Conservation (phyloP, 2,797 vertebrate genomes). For the Karalla daura region DNA sequence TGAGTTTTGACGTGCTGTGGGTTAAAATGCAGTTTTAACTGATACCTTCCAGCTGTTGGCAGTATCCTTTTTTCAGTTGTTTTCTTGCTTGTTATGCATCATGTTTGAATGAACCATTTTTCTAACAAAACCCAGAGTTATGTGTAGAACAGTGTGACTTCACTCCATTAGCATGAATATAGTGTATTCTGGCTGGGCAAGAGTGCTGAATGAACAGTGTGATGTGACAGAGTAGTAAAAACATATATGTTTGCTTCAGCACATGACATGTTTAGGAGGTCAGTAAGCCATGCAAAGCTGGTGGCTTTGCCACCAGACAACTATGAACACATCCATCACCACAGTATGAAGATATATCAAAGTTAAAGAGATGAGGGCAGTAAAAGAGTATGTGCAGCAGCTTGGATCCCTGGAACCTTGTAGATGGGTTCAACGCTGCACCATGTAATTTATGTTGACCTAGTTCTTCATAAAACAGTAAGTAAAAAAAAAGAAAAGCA, state of each 20-base stretch:
- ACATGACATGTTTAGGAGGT: neutral
- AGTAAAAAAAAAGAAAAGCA: neutral
- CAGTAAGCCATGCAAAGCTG: neutral
- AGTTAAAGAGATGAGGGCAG: neutral
- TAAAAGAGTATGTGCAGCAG: neutral
- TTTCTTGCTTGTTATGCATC: neutral
- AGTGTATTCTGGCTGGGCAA: neutral
- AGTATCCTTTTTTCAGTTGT: neutral
- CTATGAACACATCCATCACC: neutral
- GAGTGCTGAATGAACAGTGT: neutral
- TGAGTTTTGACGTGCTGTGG: neutral
- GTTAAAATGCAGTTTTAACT: neutral
- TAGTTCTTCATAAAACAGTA: neutral
- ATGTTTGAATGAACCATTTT: neutral
- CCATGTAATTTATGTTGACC: neutral
- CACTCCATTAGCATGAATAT: neutral
- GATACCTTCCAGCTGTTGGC: neutral
- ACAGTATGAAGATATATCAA: neutral
- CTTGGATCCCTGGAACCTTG: constrained; percentile 3
- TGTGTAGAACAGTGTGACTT: neutral
- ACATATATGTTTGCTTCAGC: no score
- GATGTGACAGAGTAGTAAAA: neutral
- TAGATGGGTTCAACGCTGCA: neutral
- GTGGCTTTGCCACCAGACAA: neutral
- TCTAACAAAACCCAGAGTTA: neutral